phyloP scores from a whole-genome alignment of 2,113 vertebrate genomes.

The Megalops atlanticus region DNA sequence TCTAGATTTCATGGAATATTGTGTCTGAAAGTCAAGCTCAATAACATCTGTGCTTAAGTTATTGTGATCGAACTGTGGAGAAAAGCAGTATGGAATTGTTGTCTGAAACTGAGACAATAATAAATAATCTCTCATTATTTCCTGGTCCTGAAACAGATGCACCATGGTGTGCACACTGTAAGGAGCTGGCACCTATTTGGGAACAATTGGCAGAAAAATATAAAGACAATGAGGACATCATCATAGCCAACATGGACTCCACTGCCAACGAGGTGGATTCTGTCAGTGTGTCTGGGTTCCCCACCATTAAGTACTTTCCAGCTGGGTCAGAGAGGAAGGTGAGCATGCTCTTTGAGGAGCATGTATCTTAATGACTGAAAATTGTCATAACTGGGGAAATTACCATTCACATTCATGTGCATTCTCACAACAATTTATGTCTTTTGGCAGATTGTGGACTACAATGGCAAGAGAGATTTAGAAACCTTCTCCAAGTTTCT shows the following conservation, averaged over 20 bases:
- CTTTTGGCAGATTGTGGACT: constrained; percentile 73
- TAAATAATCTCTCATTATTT: neutral
- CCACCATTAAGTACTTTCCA: constrained; percentile 86
- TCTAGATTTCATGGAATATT: neutral
- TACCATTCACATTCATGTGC: neutral
- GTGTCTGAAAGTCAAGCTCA: neutral
- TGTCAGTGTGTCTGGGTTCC: constrained; percentile 71
- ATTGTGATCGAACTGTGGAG: neutral
- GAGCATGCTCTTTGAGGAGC: neutral
- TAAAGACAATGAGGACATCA: constrained; percentile 72
- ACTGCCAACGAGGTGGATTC: constrained; percentile 83
- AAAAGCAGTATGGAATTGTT: too few relatives aligned
- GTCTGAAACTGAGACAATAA: too few relatives aligned
- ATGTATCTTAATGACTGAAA: neutral
- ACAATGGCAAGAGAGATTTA: constrained; percentile 73
- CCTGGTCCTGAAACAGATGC: constrained; percentile 70
- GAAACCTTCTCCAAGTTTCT: constrained; percentile 87
- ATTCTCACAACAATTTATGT: neutral
- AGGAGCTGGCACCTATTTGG: constrained; percentile 82
- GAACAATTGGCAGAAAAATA: constrained; percentile 86
- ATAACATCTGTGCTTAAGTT: neutral
- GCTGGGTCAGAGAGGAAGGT: constrained; percentile 80
- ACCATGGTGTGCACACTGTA: constrained; percentile 90
- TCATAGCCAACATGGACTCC: constrained; percentile 87
- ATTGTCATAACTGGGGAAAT: neutral